Evolutionary conservation across 37 sponge, comb jelly and placozoan genomes (phyloP), one percentile per base, ranked within the genome.

Genomic region (Theonella swinhoei): DNA sequence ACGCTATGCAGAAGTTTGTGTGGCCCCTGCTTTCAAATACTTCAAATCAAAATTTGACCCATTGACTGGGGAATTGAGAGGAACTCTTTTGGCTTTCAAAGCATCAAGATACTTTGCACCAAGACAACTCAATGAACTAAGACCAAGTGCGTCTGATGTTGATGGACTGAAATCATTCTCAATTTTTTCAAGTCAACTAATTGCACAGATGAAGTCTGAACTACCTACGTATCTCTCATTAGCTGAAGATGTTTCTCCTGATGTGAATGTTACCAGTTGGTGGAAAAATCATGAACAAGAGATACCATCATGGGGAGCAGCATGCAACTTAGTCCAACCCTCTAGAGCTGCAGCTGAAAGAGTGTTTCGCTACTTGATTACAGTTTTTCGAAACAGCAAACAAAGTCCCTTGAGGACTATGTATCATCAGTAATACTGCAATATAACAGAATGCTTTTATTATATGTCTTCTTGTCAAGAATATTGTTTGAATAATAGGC

Each of bases 61-160:
- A n/a, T n/a, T n/a, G n/a, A n/a, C n/a, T n/a, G 3, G 34, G 3
- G 70, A 69, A 11, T 60, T 81, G 35, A 68, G 42, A 26, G 3
- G 1, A 35, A 35, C 72, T 70, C 1, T 61, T 11, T 61, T 59
- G 30, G 78, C 64, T 29, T 81, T 81, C 42, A 81, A 69, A 69
- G 81, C 61, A 68, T 58, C 71, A 47, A 47, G 81, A 47, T 81
- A 70, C 28, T 81, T 81, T 41, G 4, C 4, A 1, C 81, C 81
- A 69, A 29, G 60, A 8, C 1, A 69, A 61, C 28, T 81, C 1
- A 34, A 41, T 23, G 70, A 81, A 31, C 33, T 81, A 5, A 68
- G 70, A 25, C 81, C 81, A 23, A 68, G 31, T 47, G 61, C 34
- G 11, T 54, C 54, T 39, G 58, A 69, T 70, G 30, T 77, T 58